These are phyloP conservation scores for Polypedilum vanderplanki DNA, from an alignment of 1,140 invertebrate genomes.

Conservation along the genomic window DNA sequence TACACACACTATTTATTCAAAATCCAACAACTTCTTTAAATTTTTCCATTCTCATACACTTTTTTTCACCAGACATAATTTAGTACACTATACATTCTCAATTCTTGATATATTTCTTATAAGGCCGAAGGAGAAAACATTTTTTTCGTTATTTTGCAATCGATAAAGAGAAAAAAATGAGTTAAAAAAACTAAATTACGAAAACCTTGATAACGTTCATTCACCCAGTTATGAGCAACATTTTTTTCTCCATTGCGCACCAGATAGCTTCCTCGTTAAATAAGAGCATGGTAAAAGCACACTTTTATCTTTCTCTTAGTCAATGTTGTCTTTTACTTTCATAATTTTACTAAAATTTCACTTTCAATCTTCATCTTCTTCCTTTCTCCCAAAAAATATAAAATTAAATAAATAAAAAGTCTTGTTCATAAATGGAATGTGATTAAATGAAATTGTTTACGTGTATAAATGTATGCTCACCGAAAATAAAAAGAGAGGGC, in stretches of 20 bases:
- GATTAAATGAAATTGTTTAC: background rate
- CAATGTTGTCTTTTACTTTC: background rate
- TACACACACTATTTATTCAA: no score
- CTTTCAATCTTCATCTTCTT: conserved; percentile 15
- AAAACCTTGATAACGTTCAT: conserved; percentile 18
- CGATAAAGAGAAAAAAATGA: background rate
- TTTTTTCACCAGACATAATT: no score
- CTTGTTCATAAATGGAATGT: no score
- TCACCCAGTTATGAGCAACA: background rate
- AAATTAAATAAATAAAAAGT: no score
- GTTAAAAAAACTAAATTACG: conserved; percentile 5
- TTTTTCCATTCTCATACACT: no score
- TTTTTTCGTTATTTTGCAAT: background rate
- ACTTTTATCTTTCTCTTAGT: background rate
- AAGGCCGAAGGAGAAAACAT: background rate
- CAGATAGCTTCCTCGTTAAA: conserved; percentile 14
- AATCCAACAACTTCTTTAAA: no score
- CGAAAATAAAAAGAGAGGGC: background rate
- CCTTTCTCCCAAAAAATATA: background rate
- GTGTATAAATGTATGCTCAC: background rate
- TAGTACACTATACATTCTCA: background rate
- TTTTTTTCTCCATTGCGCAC: conserved; percentile 14
- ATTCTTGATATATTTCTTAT: background rate
- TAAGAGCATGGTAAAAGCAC: conserved; percentile 4
- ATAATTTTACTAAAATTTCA: conserved; percentile 20